Conservation (phyloP, 92 coral and sea anemone species). For the Phymanthus crucifer region DNA sequence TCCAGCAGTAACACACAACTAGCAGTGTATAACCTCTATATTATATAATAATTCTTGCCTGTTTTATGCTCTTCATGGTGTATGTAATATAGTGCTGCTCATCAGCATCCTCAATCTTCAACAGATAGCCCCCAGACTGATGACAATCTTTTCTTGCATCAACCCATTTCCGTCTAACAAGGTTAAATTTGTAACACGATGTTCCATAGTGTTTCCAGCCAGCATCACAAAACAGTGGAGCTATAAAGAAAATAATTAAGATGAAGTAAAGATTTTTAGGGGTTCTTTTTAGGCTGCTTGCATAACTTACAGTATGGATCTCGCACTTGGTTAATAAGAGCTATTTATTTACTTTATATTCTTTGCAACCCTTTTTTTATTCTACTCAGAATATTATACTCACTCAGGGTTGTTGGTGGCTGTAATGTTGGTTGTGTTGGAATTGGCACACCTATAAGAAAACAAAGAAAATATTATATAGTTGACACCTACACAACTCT, state of each 20-base stretch:
- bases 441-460: slow-evolving; percentile 42
- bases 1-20: background rate
- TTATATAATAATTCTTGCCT: background rate
- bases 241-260: background rate
- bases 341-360: too few species aligned
- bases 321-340: too few species aligned
- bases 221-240: slow-evolving; percentile 57
- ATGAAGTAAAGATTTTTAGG: background rate
- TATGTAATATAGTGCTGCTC: slow-evolving; percentile 49
- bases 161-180: slow-evolving; percentile 41
- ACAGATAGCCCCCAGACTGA: slow-evolving; percentile 62
- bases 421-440: slow-evolving; percentile 47
- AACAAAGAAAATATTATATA: background rate
- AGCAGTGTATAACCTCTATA: too few species aligned
- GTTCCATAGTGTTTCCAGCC: slow-evolving; percentile 57
- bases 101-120: slow-evolving; percentile 50
- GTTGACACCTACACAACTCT: background rate
- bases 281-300: background rate
- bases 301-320: background rate
- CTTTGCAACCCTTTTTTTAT: too few species aligned
- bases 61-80: slow-evolving; percentile 15
- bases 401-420: slow-evolving; percentile 61
- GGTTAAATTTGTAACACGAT: slow-evolving; percentile 56
- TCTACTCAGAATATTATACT: slow-evolving; percentile 16
- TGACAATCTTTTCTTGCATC: slow-evolving; percentile 48